A percentile compares a stretch with the other conserved stretches of the same genome.
These are phyloP conservation scores for Cynodonichthys magdalenae DNA, from an alignment of 2,797 vertebrate species.

Conservation along the genomic window DNA sequence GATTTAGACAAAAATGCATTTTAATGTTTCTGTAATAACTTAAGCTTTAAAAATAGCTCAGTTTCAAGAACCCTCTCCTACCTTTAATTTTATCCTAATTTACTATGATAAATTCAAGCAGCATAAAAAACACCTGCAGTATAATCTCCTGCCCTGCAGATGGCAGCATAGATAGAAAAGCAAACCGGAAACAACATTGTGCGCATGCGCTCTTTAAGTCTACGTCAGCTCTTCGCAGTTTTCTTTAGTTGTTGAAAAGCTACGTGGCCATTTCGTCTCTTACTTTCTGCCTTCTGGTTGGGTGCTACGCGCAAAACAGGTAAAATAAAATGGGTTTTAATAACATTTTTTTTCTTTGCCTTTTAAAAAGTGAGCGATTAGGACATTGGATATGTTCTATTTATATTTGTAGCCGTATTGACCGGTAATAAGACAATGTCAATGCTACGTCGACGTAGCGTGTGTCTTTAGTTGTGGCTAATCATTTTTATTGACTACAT, in stretches of 20 bases:
- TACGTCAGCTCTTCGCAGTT: slow-evolving; percentile 74
- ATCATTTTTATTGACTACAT: too few species aligned
- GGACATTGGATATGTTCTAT: too few species aligned
- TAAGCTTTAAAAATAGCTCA: background rate
- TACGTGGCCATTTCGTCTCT: slow-evolving; percentile 73
- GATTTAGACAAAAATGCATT: too few species aligned
- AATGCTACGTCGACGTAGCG: too few species aligned
- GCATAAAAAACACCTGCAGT: background rate
- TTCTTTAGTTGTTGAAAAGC: slow-evolving; percentile 4
- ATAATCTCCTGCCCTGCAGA: slow-evolving; percentile 34
- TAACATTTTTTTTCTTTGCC: fast-evolving
- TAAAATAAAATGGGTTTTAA: background rate
- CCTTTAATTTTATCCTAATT: too few species aligned
- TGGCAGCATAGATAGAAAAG: slow-evolving; percentile 12
- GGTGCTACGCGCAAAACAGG: slow-evolving; percentile 42
- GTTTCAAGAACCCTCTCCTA: background rate
- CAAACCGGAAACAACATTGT: fast-evolving
- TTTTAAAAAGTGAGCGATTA: fast-evolving
- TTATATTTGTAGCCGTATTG: too few species aligned
- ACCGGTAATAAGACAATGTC: too few species aligned
- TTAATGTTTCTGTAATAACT: background rate
- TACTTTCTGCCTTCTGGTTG: background rate
- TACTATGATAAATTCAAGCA: too few species aligned
- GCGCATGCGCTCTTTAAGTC: slow-evolving; percentile 70
- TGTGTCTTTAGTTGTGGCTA: too few species aligned